Evolutionary conservation across 2,797 vertebrate species (phyloP), one percentile per base, ranked within the genome.

Genomic region (Mastacembelus armatus): DNA sequence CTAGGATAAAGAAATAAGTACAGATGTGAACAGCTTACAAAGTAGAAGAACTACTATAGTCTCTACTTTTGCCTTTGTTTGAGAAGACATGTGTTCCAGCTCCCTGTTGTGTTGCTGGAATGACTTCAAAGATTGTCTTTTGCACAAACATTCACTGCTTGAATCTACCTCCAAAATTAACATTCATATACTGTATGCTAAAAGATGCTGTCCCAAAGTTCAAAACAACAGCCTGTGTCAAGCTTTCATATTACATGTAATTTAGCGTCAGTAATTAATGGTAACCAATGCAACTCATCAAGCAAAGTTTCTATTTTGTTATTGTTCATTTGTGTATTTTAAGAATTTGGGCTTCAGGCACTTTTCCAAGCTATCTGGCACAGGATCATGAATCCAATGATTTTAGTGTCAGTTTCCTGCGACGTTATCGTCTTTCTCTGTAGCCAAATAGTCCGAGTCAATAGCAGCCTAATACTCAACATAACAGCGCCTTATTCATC

Each of bases 111-210:
- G 77, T 67, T 76, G 64, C 66, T 88, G 78, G 87, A 89, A 82
- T 64, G 69, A 88, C 88, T 85, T 92, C 85, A 92, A 85, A 90
- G 82, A 81, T 85, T 82, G 80, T 29, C 33, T 81, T 71, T 63
- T 43, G 50, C 49, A 48, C 74, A 87, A 85, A 85, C 84, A 86
- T 54, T 52, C 62, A 11, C 60, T 35, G 67, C 59, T 66, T 72
- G 60, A 84, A 54, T 77, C 26, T 32, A 70, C 78, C 78, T 78
- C 63, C 55, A 64, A 59, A 81, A 86, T 83, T 78, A 78, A 78
- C 84, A 88, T 84, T 84, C 73, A 74, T 29, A 24, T 44, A 57
- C 58, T 38, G 32, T 50, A 72, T 55, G 64, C 64, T 59, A 10
- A 54, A 83, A 74, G 26, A 72, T 51, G 65, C 65, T 50, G 65